Evolutionary conservation across 2,888 invertebrate species (phyloP).

Genomic region (Archips crataeganus): DNA sequence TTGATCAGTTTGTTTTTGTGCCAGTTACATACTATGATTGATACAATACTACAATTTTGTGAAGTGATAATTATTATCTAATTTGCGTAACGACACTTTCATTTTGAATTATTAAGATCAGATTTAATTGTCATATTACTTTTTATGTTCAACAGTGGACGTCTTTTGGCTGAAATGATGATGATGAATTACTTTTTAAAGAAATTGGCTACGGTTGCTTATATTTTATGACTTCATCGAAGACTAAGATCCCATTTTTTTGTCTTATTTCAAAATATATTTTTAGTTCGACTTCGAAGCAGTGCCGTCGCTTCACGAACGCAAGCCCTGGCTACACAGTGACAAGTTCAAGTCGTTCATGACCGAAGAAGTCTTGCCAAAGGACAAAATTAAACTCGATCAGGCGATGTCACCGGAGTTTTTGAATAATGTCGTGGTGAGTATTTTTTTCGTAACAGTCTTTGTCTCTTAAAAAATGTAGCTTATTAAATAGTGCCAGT

Average conservation of each 20-base stretch:
- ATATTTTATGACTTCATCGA: no score
- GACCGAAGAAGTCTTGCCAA: conserved; percentile 67
- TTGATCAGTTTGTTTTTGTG: background rate
- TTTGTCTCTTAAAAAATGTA: no score
- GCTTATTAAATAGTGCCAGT: background rate
- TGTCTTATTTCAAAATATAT: background rate
- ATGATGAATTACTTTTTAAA: no score
- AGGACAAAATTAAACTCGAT: conserved; percentile 60
- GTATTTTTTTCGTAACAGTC: conserved; percentile 37
- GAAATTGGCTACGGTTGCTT: no score
- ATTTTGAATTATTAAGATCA: background rate
- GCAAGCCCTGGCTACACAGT: conserved; percentile 68
- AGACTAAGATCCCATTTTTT: background rate
- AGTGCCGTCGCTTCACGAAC: conserved; percentile 59
- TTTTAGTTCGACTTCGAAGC: conserved; percentile 56
- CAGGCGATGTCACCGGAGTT: conserved; percentile 60
- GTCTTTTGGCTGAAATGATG: no score
- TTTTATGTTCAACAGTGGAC: background rate
- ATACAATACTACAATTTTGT: background rate
- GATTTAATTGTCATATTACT: background rate
- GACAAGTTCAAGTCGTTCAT: conserved; percentile 65
- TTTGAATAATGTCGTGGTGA: conserved; percentile 68
- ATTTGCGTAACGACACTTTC: conserved; percentile 8
- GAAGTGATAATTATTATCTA: background rate
- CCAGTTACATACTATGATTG: background rate